Conservation (phyloP, 2,888 invertebrate genomes). For the Acrocera orbiculus region DNA sequence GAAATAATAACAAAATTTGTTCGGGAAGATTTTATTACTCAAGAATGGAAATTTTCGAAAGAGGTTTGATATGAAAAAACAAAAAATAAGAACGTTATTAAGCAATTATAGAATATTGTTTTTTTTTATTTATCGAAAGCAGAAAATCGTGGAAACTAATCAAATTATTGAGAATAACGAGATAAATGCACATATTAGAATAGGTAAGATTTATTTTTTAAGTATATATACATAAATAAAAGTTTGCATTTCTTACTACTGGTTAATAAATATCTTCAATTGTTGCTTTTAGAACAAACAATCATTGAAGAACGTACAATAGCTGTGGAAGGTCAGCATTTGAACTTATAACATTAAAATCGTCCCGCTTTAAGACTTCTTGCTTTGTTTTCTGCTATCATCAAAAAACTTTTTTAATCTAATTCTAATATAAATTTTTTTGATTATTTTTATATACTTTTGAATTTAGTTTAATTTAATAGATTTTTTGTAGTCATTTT, state of each 20-base stretch:
- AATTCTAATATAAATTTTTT: too few species aligned
- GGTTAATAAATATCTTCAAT: not conserved
- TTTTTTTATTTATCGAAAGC: constrained; percentile 14
- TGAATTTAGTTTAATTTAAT: too few species aligned
- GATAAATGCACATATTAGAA: constrained; percentile 29
- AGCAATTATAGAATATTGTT: not conserved
- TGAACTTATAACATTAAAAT: constrained; percentile 18
- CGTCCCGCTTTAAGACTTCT: constrained; percentile 12
- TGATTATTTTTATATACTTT: too few species aligned
- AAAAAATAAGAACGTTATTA: not conserved
- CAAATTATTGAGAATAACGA: constrained; percentile 27
- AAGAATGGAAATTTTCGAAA: constrained; percentile 53
- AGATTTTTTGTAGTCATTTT: too few species aligned
- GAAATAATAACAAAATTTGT: constrained; percentile 67
- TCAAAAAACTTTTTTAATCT: too few species aligned
- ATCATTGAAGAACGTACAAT: constrained; percentile 29
- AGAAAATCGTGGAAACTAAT: constrained; percentile 29
- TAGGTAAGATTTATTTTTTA: constrained; percentile 20
- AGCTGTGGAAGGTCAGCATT: constrained; percentile 30
- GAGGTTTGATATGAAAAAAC: constrained; percentile 22
- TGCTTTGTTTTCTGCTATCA: constrained; percentile 21
- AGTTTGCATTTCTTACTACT: not conserved
- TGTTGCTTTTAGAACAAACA: constrained; percentile 23
- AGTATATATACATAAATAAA: not conserved
- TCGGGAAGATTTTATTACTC: constrained; percentile 66